phyloP scores from a whole-genome alignment of 2,888 invertebrate species.

The Nomada hirtipes region DNA sequence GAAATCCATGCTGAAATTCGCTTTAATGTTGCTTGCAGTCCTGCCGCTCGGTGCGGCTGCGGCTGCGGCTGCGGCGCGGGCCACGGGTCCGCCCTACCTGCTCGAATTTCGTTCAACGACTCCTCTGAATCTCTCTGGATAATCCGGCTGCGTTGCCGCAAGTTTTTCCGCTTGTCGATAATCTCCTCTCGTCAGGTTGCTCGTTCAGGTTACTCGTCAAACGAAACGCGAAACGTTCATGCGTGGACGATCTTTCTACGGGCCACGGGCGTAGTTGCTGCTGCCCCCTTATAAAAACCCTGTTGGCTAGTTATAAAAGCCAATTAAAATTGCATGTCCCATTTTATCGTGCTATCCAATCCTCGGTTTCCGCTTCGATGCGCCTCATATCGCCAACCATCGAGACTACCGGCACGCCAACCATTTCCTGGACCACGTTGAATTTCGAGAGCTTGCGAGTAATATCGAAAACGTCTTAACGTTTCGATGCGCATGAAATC shows the following conservation, averaged over 20 bases:
- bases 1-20: constrained; percentile 26
- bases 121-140: constrained; percentile 26
- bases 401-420: not conserved
- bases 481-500: constrained; percentile 5
- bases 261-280: not conserved
- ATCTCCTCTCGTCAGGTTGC: constrained; percentile 8
- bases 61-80: too few species aligned
- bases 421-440: not conserved
- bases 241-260: constrained; percentile 42
- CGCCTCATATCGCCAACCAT: not conserved
- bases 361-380: not conserved
- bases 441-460: not conserved
- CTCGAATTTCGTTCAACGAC: constrained; percentile 39
- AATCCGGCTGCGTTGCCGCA: constrained; percentile 33
- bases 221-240: constrained; percentile 46
- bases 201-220: constrained; percentile 13
- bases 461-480: not conserved
- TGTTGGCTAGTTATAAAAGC: constrained; percentile 18
- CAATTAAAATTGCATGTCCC: constrained; percentile 11
- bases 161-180: constrained; percentile 36
- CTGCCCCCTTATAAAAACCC: constrained; percentile 19
- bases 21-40: constrained; percentile 27
- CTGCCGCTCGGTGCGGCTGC: too few species aligned
- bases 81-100: not conserved
- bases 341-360: constrained; percentile 4